Conservation (phyloP, 1,140 invertebrate species). For the Ceratina australensis region DNA sequence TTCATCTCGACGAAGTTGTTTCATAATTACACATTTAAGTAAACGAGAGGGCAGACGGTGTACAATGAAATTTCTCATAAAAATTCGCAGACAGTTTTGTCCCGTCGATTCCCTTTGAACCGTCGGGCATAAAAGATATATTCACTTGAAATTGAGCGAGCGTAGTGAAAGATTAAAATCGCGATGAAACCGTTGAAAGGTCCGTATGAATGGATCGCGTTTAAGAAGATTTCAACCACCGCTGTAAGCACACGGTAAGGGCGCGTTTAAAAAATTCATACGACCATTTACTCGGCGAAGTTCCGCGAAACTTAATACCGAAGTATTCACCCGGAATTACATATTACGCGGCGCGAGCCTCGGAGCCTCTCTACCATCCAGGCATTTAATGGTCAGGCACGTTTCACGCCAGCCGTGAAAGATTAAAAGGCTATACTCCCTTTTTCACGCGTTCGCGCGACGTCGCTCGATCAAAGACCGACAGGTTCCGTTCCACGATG, state of each 20-base stretch:
- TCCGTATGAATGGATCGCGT: not conserved
- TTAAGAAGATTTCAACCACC: conserved; percentile 21
- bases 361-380: not conserved
- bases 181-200: conserved; percentile 1
- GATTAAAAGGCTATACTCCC: conserved; percentile 13
- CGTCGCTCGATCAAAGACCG: not conserved
- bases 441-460: not conserved
- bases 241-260: too few species aligned
- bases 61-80: conserved; percentile 17
- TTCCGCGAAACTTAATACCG: not conserved
- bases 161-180: conserved; percentile 8
- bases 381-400: conserved; percentile 13
- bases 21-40: not conserved
- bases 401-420: not conserved
- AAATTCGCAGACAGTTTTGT: conserved; percentile 13
- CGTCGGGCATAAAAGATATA: conserved; percentile 25
- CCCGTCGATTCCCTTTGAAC: conserved; percentile 22
- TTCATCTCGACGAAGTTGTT: not conserved
- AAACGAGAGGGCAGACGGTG: not conserved
- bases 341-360: too few species aligned
- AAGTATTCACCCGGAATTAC: not conserved
- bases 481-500: not conserved
- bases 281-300: not conserved
- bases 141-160: conserved; percentile 28
- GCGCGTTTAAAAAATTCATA: not conserved